A percentile compares a stretch with the other conserved stretches of the same genome.
Conservation (phyloP, 2,113 vertebrate species). For the Ellobius talpinus region DNA sequence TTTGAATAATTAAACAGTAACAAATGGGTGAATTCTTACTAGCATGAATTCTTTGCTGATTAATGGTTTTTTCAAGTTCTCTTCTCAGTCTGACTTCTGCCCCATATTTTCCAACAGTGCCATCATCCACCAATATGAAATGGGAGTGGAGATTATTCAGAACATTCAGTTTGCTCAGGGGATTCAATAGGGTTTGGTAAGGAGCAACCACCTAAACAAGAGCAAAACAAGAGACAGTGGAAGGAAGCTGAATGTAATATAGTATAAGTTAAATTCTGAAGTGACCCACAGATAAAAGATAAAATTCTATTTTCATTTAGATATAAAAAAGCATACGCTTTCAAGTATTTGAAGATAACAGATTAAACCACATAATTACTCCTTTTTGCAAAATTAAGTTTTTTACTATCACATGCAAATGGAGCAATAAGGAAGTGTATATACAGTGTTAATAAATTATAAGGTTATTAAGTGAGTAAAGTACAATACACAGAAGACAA, state of each 20-base stretch:
- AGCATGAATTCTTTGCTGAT: constrained; percentile 98
- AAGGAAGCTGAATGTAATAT: constrained; percentile 19
- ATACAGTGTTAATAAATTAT: constrained; percentile 22
- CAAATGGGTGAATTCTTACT: constrained; percentile 88
- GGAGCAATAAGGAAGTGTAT: constrained; percentile 21
- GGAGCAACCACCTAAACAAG: constrained; percentile 94
- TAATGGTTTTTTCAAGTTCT: constrained; percentile 98
- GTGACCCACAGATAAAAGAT: neutral
- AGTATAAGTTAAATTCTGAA: constrained; percentile 56
- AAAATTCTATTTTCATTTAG: constrained; percentile 35
- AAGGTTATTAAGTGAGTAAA: constrained; percentile 23
- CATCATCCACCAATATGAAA: constrained; percentile 98
- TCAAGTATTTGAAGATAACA: neutral
- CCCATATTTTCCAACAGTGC: constrained; percentile 97
- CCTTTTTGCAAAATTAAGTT: neutral
- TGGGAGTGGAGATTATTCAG: constrained; percentile 99
- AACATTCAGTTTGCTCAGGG: constrained; percentile 98
- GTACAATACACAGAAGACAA: constrained; percentile 17
- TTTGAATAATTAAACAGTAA: constrained; percentile 52
- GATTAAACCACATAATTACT: neutral
- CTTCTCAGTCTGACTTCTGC: constrained; percentile 95
- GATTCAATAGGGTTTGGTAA: constrained; percentile 98
- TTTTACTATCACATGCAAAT: constrained; percentile 54
- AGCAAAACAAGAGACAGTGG: constrained; percentile 71
- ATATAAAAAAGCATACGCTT: constrained; percentile 39